Percentiles rank a stretch among this genome's conserved stretches.
These are phyloP conservation scores for Catocala nupta DNA, from an alignment of 2,888 invertebrate species.

Conservation along the genomic window DNA sequence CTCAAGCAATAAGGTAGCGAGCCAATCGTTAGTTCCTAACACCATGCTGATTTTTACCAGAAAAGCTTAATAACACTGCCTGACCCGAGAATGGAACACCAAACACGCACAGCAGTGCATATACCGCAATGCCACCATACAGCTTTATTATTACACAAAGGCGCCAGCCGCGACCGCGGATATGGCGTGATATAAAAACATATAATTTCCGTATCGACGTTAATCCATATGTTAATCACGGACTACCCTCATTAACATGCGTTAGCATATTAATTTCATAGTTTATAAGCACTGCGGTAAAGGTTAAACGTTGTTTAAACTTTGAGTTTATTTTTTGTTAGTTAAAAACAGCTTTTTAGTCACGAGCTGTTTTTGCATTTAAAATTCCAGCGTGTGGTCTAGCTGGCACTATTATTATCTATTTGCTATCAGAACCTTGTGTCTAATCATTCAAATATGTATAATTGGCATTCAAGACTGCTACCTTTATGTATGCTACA, in stretches of 20 bases:
- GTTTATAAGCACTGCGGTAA: constrained; percentile 40
- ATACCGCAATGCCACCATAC: too few relatives aligned
- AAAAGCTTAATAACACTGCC: too few relatives aligned
- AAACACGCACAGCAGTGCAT: too few relatives aligned
- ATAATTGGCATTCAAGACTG: too few relatives aligned
- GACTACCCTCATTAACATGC: constrained; percentile 38
- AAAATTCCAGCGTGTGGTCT: constrained; percentile 8
- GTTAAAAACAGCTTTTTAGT: neutral
- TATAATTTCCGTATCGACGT: constrained; percentile 38
- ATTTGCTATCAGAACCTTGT: neutral
- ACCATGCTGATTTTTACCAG: too few relatives aligned
- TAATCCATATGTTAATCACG: constrained; percentile 52
- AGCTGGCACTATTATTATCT: neutral
- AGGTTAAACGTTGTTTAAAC: constrained; percentile 38
- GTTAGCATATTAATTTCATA: constrained; percentile 53
- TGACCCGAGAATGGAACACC: too few relatives aligned
- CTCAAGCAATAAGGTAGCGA: too few relatives aligned
- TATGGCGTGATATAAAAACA: constrained; percentile 38
- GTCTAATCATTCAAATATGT: too few relatives aligned
- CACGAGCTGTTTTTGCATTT: constrained; percentile 5
- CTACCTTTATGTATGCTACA: too few relatives aligned
- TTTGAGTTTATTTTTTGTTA: constrained; percentile 9
- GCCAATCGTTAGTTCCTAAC: too few relatives aligned
- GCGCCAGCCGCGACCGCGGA: constrained; percentile 7
- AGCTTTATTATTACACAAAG: constrained; percentile 1